Evolutionary conservation across 2,797 vertebrate genomes (phyloP), one percentile per base, ranked within the genome.

Genomic region (Coracias cyanogaster): DNA sequence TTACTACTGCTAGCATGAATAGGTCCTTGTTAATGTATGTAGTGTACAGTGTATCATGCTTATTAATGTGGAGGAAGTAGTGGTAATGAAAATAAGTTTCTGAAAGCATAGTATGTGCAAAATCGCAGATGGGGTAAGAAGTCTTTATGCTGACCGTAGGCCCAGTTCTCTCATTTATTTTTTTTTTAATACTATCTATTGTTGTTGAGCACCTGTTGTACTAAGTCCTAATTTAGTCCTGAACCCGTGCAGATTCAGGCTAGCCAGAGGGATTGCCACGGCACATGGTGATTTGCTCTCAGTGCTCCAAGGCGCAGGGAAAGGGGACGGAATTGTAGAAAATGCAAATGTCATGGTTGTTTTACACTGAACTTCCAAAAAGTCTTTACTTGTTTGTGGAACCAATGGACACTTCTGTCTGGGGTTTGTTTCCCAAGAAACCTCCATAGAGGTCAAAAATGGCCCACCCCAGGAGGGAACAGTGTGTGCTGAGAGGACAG

Each of bases 31-130:
- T 54, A 54, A 43, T 7, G 17, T 26, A 29, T 19, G 18, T 15
- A 17, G 52, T 22, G 3, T 39, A 5, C 8, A 33, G 24, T 41
- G 9, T 39, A 16, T 35, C 18, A 8, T 0, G 0, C 16, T 60
- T 28, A 43, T 21, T n/a, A 71, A 26, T 43, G 43, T 11, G 21
- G 17, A 73, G 24, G 17, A 74, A 62, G 43, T 37, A 18, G 28
- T 7, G 14, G 43, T 48, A 60, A 65, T 33, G 19, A 41, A 45
- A 49, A 16, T 22, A 51, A 52, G 7, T 58, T 69, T 70, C 51
- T 52, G 18, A 72, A 64, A 69, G 14, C 26, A 15, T 3, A 52
- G 20, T 10, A 26, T 6, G 5, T 43, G 12, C 4, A 22, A 64
- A 64, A 80, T 54, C 17, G 21, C 19, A 55, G 31, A 26, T 18